A percentile compares a stretch with the other conserved stretches of the same genome.
phyloP scores from a whole-genome alignment of 2,113 vertebrate species.

The Neoarius graeffei region DNA sequence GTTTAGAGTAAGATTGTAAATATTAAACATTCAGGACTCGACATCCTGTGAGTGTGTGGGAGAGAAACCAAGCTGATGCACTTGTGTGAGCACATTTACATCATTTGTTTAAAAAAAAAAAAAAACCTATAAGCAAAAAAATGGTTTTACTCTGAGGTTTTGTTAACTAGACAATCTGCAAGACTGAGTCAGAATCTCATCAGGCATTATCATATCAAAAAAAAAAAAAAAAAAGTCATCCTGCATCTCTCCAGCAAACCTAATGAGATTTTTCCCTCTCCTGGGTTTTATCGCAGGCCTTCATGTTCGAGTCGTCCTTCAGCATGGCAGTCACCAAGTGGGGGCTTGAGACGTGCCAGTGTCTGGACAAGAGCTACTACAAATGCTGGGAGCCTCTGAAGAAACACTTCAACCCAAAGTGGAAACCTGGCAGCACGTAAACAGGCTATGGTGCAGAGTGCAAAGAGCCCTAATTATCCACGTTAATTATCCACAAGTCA shows the following conservation, averaged over 20 bases:
- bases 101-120: no score
- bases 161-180: background rate
- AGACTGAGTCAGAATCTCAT: no score
- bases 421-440: constrained; percentile 72
- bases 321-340: constrained; percentile 90
- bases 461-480: background rate
- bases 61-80: no score
- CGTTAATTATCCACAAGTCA: background rate
- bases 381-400: constrained; percentile 89
- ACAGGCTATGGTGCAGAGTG: background rate
- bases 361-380: constrained; percentile 89
- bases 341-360: constrained; percentile 84
- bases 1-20: no score
- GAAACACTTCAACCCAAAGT: constrained; percentile 85
- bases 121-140: no score
- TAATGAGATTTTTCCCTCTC: background rate
- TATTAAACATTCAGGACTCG: no score
- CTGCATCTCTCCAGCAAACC: background rate
- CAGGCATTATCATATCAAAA: no score
- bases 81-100: background rate
- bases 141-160: background rate
- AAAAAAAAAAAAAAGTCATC: background rate
- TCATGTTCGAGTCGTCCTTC: constrained; percentile 96
- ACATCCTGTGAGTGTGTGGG: no score
- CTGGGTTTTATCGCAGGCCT: constrained; percentile 75